phyloP scores from a whole-genome alignment of 2,888 invertebrate genomes.

The Sialis fuliginosa region DNA sequence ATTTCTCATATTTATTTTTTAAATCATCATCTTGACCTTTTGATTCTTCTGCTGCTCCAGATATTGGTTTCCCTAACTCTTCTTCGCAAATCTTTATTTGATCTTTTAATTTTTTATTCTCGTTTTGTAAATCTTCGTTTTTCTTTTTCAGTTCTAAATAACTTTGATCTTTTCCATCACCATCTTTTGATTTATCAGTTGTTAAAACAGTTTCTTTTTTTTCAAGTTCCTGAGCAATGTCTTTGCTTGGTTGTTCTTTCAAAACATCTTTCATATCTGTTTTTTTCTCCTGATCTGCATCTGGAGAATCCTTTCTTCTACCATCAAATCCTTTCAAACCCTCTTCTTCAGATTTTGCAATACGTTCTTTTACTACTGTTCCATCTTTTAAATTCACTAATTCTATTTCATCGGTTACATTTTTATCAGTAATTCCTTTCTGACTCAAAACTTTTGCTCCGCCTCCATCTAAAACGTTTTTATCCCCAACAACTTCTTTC shows the following conservation, averaged over 20 bases:
- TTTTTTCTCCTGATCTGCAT: no score
- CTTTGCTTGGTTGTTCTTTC: no score
- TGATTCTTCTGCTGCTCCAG: no score
- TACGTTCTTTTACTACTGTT: neutral
- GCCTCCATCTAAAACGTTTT: no score
- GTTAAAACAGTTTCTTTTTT: neutral
- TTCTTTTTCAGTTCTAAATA: neutral
- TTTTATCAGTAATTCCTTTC: neutral
- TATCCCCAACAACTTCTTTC: no score
- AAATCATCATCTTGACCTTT: no score
- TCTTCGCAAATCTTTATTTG: neutral
- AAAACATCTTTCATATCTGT: no score
- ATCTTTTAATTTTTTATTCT: neutral
- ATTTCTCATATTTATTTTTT: no score
- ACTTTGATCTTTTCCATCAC: no score
- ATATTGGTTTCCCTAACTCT: neutral
- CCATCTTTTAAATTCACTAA: neutral
- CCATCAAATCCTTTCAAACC: no score
- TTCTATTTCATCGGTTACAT: neutral
- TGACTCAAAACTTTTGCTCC: no score
- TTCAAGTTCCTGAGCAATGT: neutral
- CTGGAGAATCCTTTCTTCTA: no score
- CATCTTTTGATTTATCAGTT: neutral
- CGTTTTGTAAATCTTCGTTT: neutral
- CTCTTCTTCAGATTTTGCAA: neutral